Evolutionary conservation across 2,888 invertebrate species (phyloP).

Genomic region (Aporophyla lueneburgensis): DNA sequence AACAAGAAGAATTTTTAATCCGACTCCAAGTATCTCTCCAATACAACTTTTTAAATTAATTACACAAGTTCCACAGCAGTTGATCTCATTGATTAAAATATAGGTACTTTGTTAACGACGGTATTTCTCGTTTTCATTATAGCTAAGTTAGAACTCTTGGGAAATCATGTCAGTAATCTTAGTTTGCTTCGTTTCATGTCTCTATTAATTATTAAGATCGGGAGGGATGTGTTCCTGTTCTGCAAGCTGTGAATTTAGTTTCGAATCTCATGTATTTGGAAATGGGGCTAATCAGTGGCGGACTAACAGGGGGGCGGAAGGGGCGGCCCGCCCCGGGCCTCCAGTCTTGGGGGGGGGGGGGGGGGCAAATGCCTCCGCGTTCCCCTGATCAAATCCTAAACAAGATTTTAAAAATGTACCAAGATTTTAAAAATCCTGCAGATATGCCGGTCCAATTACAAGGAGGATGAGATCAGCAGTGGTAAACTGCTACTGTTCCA

Average conservation of each 20-base stretch:
- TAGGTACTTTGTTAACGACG: slow-evolving; percentile 27
- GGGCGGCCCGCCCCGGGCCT: too few relatives aligned
- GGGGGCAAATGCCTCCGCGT: too few relatives aligned
- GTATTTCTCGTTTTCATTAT: slow-evolving; percentile 19
- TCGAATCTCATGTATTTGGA: not conserved
- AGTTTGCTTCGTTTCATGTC: not conserved
- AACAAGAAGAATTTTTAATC: slow-evolving; percentile 26
- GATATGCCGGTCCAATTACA: too few relatives aligned
- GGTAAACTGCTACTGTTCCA: too few relatives aligned
- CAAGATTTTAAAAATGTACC: too few relatives aligned
- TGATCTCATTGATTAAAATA: slow-evolving; percentile 42
- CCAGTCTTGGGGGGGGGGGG: too few relatives aligned
- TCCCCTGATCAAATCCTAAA: too few relatives aligned
- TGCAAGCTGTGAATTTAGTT: not conserved
- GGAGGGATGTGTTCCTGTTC: too few relatives aligned
- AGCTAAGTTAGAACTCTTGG: slow-evolving; percentile 20
- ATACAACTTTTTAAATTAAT: slow-evolving; percentile 39
- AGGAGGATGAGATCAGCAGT: too few relatives aligned
- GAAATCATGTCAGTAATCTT: slow-evolving; percentile 36
- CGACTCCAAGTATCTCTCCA: slow-evolving; percentile 26
- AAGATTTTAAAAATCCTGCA: too few relatives aligned
- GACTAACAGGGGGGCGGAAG: too few relatives aligned
- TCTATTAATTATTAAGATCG: not conserved
- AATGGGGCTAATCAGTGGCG: too few relatives aligned
- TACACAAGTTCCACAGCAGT: slow-evolving; percentile 27